Base-by-base conservation (phyloP, 2,797 vertebrate genomes). In the Zalophus californianus region DNA sequence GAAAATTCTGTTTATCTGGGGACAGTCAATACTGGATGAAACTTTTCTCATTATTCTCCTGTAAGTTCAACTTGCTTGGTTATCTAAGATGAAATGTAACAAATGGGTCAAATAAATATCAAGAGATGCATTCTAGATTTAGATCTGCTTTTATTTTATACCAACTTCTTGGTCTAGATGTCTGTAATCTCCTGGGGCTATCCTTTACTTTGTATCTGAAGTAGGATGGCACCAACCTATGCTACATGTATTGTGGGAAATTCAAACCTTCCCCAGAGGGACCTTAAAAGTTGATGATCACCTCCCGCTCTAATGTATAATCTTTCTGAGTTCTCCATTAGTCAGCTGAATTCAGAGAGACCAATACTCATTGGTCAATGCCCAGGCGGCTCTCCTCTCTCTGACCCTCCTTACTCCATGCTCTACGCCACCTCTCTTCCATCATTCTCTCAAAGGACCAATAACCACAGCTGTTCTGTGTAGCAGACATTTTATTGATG, bases 401-500 rank as follows among this genome's bases (percentile, higher is more conserved):
- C 52, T 83, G 75, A 80, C 83, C 52, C 29, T 23, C 35, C 15
- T 58, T 70, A 90, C 29, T 23, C 54, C 73, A 78, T 66, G 15
- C 48, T 87, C 64, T 20, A 35, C 8, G 44, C n/a, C 4, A 60
- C 5, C 48, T 72, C 21, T 62, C 68, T 75, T 86, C 60, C 50
- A 64, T 78, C 64, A 8, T 91, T 80, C 94, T 84, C 72, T 91
- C 86, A 90, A 77, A 93, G 58, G 60, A 62, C 80, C 62, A 80
- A 52, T 89, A 84, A 79, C 50, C 41, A 56, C 41, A 86, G 44
- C 35, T 54, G 25, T 48, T 92, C 78, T 91, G 54, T 66, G 41
- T 35, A 96, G 38, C 68, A 85, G 68, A 68, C 21, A 23, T 73
- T 97, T 96, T 84, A 86, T 86, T 70, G 82, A 93, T 44, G 52